Base-by-base conservation (phyloP, 2,888 invertebrate genomes). In the Phengaris alcon region DNA sequence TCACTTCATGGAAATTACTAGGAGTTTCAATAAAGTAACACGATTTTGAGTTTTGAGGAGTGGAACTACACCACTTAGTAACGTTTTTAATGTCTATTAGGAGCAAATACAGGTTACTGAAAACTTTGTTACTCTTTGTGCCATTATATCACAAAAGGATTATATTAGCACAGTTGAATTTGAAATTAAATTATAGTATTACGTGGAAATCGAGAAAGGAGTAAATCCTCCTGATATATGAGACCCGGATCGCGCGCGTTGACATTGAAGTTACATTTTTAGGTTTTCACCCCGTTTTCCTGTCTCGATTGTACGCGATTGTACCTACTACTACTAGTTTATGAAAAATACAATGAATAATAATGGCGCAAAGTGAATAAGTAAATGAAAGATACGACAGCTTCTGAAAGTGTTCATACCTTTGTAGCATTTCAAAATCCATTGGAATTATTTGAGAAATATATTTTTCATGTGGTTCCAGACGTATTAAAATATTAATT, bases 111-210 rank as follows among this genome's bases (percentile, higher is more conserved):
- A 8, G 57, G 8, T n/a, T 15, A 15, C 57, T 57, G 15, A 15
- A 13, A 57, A 64, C 5, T 10, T 4, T 35, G 35, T 35, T 3
- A 35, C 3, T 35, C 35, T 64, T 13, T 13, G 10, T 12, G 13
- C 13, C 12, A 7, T 12, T 5, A 44, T 0, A 44, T 6, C 64
- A 64, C 12, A 44, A 64, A 64, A 9, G 57, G 69, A n/a, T 48
- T 48, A 22, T n/a, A 13, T 70, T 15, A 12, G 35, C 22, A 88
- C 86, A 87, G 88, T 89, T 88, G 87, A 90, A 92, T 93, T 92
- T 92, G 91, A 91, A 92, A 93, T 92, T 92, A 92, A 93, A 93
- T 93, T 93, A 93, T 91, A 91, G 90, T 87, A 90, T 91, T 90
- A 88, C 86, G 88, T 87, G 85, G 85, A 89, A 91, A 92, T 92